Evolutionary conservation across 2,113 vertebrate genomes (phyloP).

Genomic region (Cavia aperea): DNA sequence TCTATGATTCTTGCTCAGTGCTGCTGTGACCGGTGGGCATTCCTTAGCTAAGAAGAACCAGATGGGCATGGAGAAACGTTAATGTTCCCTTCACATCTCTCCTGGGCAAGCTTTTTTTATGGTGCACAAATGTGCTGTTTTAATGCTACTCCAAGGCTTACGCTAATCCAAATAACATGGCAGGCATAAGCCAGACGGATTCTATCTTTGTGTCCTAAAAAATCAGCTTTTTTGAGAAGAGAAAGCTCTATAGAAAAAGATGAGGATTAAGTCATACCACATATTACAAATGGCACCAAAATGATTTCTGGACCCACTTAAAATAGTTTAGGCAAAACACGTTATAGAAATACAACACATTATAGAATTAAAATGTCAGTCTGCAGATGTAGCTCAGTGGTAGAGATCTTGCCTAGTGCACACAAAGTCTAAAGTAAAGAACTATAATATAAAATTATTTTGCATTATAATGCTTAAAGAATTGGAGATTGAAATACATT

Average conservation of each 20-base stretch:
- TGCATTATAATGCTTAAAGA: background rate
- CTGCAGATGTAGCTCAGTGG: background rate
- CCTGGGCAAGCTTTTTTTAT: background rate
- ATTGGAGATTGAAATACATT: background rate
- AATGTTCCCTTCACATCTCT: background rate
- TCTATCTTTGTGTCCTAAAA: background rate
- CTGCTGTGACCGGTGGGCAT: background rate
- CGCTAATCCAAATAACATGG: background rate
- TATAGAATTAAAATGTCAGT: background rate
- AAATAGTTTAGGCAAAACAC: constrained; percentile 28
- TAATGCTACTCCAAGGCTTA: background rate
- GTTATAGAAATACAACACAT: background rate
- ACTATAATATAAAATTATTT: background rate
- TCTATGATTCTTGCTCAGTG: background rate
- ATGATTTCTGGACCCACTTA: background rate
- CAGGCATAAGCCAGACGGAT: background rate
- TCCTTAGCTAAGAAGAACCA: constrained; percentile 59
- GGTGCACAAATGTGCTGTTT: background rate
- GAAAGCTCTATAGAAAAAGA: background rate
- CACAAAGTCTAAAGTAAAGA: background rate
- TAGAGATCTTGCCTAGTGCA: background rate
- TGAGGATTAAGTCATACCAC: background rate
- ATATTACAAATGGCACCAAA: background rate
- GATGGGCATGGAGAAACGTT: constrained; percentile 21
- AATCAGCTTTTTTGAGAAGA: background rate